phyloP scores from a whole-genome alignment of 2,888 invertebrate genomes.

The Acheta domesticus region DNA sequence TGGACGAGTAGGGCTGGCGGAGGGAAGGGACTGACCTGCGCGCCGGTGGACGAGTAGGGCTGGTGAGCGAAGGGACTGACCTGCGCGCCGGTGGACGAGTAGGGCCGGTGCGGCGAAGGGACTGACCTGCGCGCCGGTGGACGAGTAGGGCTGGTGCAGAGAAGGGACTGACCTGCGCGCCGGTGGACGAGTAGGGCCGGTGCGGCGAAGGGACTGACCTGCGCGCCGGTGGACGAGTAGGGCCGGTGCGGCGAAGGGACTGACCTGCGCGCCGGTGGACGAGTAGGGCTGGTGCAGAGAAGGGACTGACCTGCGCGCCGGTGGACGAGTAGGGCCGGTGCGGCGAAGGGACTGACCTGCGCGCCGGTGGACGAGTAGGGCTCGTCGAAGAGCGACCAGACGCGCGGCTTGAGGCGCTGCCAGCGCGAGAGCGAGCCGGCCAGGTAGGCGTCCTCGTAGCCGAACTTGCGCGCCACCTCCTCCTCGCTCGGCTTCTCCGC shows the following conservation, averaged over 20 bases:
- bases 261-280: slow-evolving; percentile 70
- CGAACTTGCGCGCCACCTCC: slow-evolving; percentile 88
- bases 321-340: too few species aligned
- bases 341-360: slow-evolving; percentile 59
- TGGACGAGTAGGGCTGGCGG: too few species aligned
- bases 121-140: too few species aligned
- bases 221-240: too few species aligned
- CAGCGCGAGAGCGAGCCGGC: slow-evolving; percentile 76
- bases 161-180: too few species aligned
- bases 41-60: slow-evolving; percentile 86
- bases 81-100: slow-evolving; percentile 51
- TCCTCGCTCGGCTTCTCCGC: slow-evolving; percentile 89
- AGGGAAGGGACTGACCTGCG: slow-evolving; percentile 63
- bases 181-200: too few species aligned
- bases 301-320: too few species aligned
- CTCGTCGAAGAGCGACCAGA: slow-evolving; percentile 95
- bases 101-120: too few species aligned
- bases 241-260: too few species aligned
- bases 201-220: too few species aligned
- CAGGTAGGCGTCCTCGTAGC: slow-evolving; percentile 80
- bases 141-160: too few species aligned
- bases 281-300: slow-evolving; percentile 54
- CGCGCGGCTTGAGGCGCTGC: slow-evolving; percentile 86
- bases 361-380: slow-evolving; percentile 90
- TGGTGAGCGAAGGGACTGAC: slow-evolving; percentile 96